Conservation (phyloP, 2,888 invertebrate genomes). For the Antheraea yamamai region DNA sequence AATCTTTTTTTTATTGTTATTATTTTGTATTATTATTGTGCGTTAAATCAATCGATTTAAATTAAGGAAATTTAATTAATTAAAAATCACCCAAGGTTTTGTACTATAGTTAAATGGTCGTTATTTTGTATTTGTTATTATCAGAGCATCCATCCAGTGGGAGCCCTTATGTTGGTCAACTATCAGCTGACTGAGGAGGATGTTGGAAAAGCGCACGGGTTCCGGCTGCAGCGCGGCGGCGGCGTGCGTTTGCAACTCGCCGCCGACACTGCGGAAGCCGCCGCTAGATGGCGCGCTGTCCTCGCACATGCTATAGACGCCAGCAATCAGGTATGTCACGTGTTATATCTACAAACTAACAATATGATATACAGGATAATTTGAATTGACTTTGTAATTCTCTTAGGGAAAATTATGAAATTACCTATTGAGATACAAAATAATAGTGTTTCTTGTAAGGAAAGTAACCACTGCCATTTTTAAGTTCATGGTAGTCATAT, state of each 20-base stretch:
- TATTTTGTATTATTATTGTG: too few species aligned
- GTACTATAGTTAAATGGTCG: neutral
- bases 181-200: constrained; percentile 88
- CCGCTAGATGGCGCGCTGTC: constrained; percentile 89
- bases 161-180: constrained; percentile 93
- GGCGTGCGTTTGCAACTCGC: constrained; percentile 89
- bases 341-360: neutral
- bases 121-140: neutral
- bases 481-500: too few species aligned
- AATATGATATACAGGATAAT: too few species aligned
- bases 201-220: constrained; percentile 85
- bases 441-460: too few species aligned
- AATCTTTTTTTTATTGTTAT: too few species aligned
- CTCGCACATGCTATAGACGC: constrained; percentile 90
- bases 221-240: constrained; percentile 86
- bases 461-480: too few species aligned
- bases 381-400: too few species aligned
- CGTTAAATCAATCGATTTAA: too few species aligned
- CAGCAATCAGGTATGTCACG: constrained; percentile 82
- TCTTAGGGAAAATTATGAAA: too few species aligned
- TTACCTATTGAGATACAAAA: too few species aligned
- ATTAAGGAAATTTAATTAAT: too few species aligned
- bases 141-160: constrained; percentile 93
- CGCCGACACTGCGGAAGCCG: constrained; percentile 88
- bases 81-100: too few species aligned